These are phyloP conservation scores for Masticophis lateralis DNA, from an alignment of 2,797 vertebrate species.

Conservation along the genomic window DNA sequence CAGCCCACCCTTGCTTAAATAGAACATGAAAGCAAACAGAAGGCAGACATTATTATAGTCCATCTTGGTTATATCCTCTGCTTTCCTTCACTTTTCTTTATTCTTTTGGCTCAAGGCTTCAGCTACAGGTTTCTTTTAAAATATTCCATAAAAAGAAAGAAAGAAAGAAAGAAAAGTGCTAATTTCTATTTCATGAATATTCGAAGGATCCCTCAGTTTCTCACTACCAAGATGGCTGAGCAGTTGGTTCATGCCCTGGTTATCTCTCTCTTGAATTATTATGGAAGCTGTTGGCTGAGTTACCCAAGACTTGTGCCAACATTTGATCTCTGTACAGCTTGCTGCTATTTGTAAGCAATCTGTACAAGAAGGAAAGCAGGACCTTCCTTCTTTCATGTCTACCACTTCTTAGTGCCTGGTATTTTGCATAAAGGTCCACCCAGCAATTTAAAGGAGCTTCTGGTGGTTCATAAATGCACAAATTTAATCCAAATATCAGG, in stretches of 20 bases:
- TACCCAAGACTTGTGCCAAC: neutral
- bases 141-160: neutral
- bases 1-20: neutral
- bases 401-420: neutral
- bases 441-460: neutral
- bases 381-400: neutral
- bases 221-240: neutral
- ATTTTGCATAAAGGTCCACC: neutral
- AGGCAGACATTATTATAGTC: neutral
- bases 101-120: neutral
- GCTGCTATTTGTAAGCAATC: neutral
- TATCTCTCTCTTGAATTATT: neutral
- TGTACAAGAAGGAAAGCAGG: neutral
- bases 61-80: neutral
- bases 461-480: neutral
- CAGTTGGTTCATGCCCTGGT: neutral
- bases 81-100: neutral
- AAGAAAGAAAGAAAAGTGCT: neutral
- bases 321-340: neutral
- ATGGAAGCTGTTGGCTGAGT: neutral
- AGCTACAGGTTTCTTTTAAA: neutral
- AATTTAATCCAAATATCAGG: neutral
- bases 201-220: neutral
- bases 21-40: neutral
- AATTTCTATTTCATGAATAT: neutral